These are phyloP conservation scores for Sicus ferrugineus DNA, from an alignment of 2,888 invertebrate species.

Conservation along the genomic window DNA sequence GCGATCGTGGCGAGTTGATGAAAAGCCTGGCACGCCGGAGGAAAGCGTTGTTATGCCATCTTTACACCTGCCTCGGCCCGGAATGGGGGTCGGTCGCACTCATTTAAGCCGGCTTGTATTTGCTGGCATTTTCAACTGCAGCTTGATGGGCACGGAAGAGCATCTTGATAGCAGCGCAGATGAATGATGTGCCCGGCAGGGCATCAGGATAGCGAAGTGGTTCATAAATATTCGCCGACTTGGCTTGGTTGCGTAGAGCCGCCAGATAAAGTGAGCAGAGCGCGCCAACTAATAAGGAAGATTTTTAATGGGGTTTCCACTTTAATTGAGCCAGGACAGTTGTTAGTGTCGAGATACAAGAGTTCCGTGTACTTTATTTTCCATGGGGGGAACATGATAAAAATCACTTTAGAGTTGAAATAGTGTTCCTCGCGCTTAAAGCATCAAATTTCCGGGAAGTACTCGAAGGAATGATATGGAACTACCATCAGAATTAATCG, in stretches of 20 bases:
- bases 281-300: neutral
- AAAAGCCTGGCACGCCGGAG: conserved; percentile 19
- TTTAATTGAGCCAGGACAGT: neutral
- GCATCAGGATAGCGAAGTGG: conserved; percentile 27
- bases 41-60: conserved; percentile 51
- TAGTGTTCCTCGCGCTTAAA: too few species aligned
- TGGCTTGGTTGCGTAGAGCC: neutral
- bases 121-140: neutral
- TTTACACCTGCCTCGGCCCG: conserved; percentile 49
- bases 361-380: neutral
- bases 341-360: neutral
- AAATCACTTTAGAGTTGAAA: neutral
- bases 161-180: conserved; percentile 2
- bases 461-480: too few species aligned
- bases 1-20: neutral
- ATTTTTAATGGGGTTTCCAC: neutral
- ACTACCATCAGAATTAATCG: too few species aligned
- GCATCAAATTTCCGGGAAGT: too few species aligned
- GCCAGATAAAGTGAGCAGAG: neutral
- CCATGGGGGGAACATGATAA: neutral
- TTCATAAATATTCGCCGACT: neutral
- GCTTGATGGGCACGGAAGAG: neutral
- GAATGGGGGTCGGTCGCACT: neutral
- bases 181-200: neutral
- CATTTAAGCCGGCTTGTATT: neutral